phyloP scores from a whole-genome alignment of 2,888 invertebrate species.

The Pollenia griseotomentosa region DNA sequence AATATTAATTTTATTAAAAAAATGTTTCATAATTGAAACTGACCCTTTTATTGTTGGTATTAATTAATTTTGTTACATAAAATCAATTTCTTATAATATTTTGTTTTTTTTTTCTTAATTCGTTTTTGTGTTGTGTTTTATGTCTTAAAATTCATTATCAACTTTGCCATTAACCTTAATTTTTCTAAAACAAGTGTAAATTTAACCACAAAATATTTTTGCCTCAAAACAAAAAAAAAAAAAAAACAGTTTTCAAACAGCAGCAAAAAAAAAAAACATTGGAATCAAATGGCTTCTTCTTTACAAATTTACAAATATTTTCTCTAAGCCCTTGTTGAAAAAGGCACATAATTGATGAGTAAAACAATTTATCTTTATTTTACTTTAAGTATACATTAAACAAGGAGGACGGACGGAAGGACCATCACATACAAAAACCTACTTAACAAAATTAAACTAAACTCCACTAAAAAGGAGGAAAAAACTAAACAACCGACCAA shows the following conservation, averaged over 20 bases:
- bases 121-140: neutral
- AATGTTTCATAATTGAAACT: too few species aligned
- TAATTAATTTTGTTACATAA: neutral
- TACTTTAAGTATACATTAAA: constrained; percentile 58
- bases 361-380: constrained; percentile 57
- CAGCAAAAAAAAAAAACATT: constrained; percentile 7
- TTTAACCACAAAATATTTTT: constrained; percentile 40
- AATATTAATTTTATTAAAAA: too few species aligned
- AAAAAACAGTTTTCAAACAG: too few species aligned
- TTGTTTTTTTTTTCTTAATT: neutral
- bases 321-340: constrained; percentile 23
- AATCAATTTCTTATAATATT: neutral
- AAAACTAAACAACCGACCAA: neutral
- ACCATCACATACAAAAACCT: neutral
- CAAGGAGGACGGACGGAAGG: neutral
- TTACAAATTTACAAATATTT: constrained; percentile 23
- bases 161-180: constrained; percentile 47
- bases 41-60: neutral
- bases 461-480: neutral
- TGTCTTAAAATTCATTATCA: constrained; percentile 44
- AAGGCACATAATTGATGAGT: constrained; percentile 60
- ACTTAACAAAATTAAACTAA: neutral
- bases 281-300: constrained; percentile 32
- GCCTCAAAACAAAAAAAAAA: neutral
- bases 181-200: constrained; percentile 22